These are phyloP conservation scores for Julus scanicus DNA, from an alignment of 2,888 invertebrate genomes.

Conservation along the genomic window DNA sequence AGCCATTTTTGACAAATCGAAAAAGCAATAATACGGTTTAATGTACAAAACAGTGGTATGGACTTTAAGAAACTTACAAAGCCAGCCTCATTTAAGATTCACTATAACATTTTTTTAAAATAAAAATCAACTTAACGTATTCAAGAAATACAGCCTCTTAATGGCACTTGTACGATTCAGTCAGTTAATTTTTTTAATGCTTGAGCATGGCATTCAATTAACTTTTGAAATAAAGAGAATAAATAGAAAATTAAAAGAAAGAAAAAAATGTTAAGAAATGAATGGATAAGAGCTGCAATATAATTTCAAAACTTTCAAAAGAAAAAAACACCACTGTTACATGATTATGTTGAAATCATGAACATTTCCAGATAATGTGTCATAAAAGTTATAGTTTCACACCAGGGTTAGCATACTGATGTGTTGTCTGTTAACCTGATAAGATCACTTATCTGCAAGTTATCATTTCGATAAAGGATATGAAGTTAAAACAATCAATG, in stretches of 20 bases:
- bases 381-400: too few species aligned
- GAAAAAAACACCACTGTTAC: neutral
- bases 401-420: neutral
- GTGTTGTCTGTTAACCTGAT: neutral
- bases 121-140: neutral
- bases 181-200: neutral
- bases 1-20: too few species aligned
- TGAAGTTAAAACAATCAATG: neutral
- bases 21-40: too few species aligned
- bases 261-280: neutral
- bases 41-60: too few species aligned
- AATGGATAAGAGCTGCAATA: neutral
- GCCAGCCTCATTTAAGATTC: neutral
- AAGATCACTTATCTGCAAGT: neutral
- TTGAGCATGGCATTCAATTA: neutral
- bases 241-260: neutral
- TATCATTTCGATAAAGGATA: neutral
- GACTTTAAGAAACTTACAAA: neutral
- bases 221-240: neutral
- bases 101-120: too few species aligned
- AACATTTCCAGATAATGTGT: neutral
- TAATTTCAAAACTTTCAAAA: neutral
- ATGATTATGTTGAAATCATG: neutral
- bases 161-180: neutral
- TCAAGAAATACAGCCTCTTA: neutral